These are phyloP conservation scores for Chionis minor DNA, from an alignment of 2,113 vertebrate species.

Conservation along the genomic window DNA sequence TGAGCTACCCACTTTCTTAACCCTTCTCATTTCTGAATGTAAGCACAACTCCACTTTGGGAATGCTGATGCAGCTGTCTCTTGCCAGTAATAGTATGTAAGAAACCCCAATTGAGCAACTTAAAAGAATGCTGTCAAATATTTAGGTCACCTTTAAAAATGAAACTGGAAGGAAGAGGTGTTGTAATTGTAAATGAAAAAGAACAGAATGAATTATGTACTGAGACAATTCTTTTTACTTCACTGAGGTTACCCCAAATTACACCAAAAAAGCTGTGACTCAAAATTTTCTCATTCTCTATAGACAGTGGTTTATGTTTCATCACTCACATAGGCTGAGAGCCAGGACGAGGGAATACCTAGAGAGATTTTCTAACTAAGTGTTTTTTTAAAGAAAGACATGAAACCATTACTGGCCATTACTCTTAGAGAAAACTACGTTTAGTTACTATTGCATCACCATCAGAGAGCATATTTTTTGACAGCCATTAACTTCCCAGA, in stretches of 20 bases:
- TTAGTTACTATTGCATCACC: not conserved
- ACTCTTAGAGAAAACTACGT: not conserved
- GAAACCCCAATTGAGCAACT: not conserved
- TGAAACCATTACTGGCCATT: not conserved
- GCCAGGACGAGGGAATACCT: not conserved
- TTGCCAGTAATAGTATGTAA: not conserved
- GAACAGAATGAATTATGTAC: not conserved
- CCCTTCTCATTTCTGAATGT: not conserved
- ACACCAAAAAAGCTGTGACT: not conserved
- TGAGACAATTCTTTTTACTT: constrained; percentile 4
- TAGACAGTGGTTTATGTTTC: not conserved
- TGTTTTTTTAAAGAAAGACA: not conserved
- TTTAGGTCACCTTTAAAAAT: constrained; percentile 41
- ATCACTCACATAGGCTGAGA: not conserved
- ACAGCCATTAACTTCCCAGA: not conserved
- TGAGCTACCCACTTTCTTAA: constrained; percentile 10
- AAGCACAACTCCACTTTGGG: not conserved
- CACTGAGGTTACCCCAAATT: not conserved
- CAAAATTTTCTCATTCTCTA: not conserved
- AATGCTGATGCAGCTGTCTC: constrained; percentile 5
- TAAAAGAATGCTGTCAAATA: constrained; percentile 8
- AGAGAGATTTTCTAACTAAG: not conserved
- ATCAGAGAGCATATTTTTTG: not conserved
- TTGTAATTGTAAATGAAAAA: constrained; percentile 26
- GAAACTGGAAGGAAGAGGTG: constrained; percentile 9